phyloP scores from a whole-genome alignment of 2,113 vertebrate species.

The Cyprichromis sp. region DNA sequence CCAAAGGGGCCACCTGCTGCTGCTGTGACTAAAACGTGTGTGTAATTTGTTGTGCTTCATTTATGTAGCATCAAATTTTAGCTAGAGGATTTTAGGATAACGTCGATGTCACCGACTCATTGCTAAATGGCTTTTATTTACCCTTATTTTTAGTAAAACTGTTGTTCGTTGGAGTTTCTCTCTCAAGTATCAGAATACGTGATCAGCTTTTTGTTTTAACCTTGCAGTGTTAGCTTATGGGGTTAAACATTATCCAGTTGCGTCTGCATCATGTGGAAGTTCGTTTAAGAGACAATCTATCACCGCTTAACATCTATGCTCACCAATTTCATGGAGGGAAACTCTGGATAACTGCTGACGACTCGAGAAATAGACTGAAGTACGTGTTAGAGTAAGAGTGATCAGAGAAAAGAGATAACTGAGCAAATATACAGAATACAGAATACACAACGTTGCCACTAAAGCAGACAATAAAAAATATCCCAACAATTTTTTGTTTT shows the following conservation, averaged over 20 bases:
- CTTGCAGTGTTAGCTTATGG: not conserved
- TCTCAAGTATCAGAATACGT: not conserved
- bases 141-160: not conserved
- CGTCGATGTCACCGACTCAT: not conserved
- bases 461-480: not conserved
- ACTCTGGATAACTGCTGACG: not conserved
- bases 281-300: not conserved
- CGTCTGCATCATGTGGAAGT: not conserved
- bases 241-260: not conserved
- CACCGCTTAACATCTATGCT: not conserved
- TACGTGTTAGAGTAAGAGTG: not conserved
- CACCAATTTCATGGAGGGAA: not conserved
- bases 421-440: not conserved
- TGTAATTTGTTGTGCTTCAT: not conserved
- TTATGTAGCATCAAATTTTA: not conserved
- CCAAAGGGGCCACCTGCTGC: not conserved
- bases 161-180: not conserved
- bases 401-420: not conserved
- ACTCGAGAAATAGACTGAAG: not conserved
- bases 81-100: accelerated
- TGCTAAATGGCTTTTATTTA: not conserved
- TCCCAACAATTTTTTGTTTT: not conserved
- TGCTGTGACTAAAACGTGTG: not conserved
- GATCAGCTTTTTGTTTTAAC: not conserved
- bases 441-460: not conserved